Conservation (phyloP, 1,140 invertebrate species). For the Limonius californicus region DNA sequence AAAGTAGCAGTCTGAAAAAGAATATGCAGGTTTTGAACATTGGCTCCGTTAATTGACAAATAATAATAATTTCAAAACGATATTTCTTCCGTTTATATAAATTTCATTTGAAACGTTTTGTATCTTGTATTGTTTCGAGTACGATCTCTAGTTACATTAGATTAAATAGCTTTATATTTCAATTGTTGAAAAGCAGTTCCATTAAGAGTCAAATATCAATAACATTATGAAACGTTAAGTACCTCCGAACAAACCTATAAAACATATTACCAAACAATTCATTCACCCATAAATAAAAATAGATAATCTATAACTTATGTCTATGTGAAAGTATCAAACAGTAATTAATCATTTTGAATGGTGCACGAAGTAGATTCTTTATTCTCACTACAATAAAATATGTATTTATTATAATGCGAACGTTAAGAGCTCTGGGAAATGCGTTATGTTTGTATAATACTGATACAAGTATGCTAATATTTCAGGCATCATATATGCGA, state of each 20-base stretch:
- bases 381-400: conserved; percentile 17
- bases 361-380: neutral
- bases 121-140: too few species aligned
- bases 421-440: conserved; percentile 15
- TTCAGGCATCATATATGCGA: conserved; percentile 2
- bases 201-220: too few species aligned
- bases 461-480: conserved; percentile 15
- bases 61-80: too few species aligned
- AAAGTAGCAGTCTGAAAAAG: too few species aligned
- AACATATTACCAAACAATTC: conserved; percentile 8
- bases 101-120: too few species aligned
- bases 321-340: conserved; percentile 15
- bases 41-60: too few species aligned
- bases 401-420: conserved; percentile 18
- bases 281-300: conserved; percentile 4
- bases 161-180: too few species aligned
- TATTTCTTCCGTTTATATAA: too few species aligned
- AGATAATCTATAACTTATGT: conserved; percentile 20
- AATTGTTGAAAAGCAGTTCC: too few species aligned
- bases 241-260: neutral
- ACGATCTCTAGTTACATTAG: too few species aligned
- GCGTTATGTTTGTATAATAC: neutral
- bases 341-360: conserved; percentile 16
- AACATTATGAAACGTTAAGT: neutral
- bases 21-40: too few species aligned